These are phyloP conservation scores for Drosophila lacteicornis DNA, from an alignment of 1,140 invertebrate genomes.

Conservation along the genomic window DNA sequence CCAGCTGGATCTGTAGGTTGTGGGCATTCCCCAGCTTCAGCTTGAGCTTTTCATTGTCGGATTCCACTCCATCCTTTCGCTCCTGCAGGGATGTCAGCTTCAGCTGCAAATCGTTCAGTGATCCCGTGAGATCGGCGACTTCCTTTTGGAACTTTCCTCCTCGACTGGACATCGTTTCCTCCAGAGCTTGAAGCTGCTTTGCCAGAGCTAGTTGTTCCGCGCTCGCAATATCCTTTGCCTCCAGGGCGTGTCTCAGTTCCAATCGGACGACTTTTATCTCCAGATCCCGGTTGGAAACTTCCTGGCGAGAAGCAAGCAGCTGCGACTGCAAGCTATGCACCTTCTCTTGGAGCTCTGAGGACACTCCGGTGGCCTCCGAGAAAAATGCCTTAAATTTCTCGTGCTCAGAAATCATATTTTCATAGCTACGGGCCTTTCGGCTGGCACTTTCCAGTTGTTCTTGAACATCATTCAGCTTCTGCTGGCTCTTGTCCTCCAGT, in stretches of 20 bases:
- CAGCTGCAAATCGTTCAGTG: constrained; percentile 27
- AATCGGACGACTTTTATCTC: constrained; percentile 7
- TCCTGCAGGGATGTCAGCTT: constrained; percentile 38
- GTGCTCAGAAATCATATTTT: constrained; percentile 24
- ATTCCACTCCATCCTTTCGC: constrained; percentile 23
- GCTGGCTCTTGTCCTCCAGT: not conserved
- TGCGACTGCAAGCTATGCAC: not conserved
- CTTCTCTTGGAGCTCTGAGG: not conserved
- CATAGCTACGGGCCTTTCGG: not conserved
- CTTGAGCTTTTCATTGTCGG: constrained; percentile 35
- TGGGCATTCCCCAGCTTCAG: constrained; percentile 29
- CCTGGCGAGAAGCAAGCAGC: not conserved
- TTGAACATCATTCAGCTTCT: constrained; percentile 12
- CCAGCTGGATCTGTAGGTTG: constrained; percentile 16
- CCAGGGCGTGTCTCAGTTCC: constrained; percentile 5
- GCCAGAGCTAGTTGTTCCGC: not conserved
- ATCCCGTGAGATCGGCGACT: constrained; percentile 25
- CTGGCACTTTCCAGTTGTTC: constrained; percentile 11
- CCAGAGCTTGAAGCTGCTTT: constrained; percentile 13
- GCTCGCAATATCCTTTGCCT: not conserved
- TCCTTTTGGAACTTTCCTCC: constrained; percentile 16
- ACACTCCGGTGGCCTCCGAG: constrained; percentile 1
- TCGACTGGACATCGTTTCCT: constrained; percentile 25
- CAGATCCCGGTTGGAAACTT: not conserved
- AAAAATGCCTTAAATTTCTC: constrained; percentile 1